These are phyloP conservation scores for Synergus japonicus DNA, from an alignment of 2,888 invertebrate species.

Conservation along the genomic window DNA sequence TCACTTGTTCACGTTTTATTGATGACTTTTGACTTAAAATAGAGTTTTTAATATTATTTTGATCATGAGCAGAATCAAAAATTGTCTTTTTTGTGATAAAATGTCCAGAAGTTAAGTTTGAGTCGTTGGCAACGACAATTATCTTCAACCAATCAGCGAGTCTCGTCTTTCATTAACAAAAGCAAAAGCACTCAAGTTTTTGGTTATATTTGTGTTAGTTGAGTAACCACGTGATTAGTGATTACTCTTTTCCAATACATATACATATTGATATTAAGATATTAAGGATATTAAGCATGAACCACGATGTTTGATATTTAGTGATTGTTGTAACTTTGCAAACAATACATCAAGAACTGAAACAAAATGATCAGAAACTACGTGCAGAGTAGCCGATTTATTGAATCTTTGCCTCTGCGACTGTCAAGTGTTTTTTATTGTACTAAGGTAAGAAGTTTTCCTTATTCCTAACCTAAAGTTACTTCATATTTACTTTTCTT, in stretches of 20 bases:
- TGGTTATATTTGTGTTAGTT: neutral
- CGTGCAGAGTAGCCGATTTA: conserved; percentile 12
- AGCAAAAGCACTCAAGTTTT: no score
- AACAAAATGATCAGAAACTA: conserved; percentile 2
- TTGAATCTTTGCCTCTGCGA: conserved; percentile 55
- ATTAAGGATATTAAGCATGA: neutral
- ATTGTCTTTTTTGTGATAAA: neutral
- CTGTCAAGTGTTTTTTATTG: conserved; percentile 43
- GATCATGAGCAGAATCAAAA: no score
- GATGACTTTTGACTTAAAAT: neutral
- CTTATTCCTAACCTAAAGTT: conserved; percentile 15
- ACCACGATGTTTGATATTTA: neutral
- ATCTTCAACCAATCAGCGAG: no score
- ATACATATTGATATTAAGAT: neutral
- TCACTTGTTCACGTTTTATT: neutral
- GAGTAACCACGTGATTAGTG: conserved; percentile 28
- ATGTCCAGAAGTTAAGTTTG: neutral
- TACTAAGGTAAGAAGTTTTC: conserved; percentile 37
- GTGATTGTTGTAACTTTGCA: conserved; percentile 5
- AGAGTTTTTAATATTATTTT: neutral
- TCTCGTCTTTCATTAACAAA: no score
- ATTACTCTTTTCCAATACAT: neutral
- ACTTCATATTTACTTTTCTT: no score
- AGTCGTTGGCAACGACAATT: neutral
- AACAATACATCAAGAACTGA: neutral